These are phyloP conservation scores for Athene noctua DNA, from an alignment of 2,113 vertebrate species.

Conservation along the genomic window DNA sequence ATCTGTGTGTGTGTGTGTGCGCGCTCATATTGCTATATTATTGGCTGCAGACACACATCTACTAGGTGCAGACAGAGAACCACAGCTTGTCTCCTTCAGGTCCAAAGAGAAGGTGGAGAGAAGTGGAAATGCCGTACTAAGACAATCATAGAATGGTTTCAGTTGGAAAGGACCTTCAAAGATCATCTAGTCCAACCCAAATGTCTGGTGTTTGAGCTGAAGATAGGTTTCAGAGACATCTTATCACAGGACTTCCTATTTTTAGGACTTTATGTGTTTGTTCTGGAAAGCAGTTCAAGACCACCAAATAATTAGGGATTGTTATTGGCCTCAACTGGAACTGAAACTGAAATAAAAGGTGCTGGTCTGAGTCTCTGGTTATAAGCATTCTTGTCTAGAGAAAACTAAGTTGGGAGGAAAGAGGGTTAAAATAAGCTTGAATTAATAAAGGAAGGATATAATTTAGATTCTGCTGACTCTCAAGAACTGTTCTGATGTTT, in stretches of 20 bases:
- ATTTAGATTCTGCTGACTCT: slow-evolving; percentile 43
- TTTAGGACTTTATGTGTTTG: neutral
- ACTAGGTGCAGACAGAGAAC: neutral
- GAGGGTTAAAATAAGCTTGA: slow-evolving; percentile 10
- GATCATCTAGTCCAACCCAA: neutral
- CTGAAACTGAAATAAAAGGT: neutral
- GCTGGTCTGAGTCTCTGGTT: neutral
- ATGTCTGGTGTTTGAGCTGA: neutral
- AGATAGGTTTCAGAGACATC: neutral
- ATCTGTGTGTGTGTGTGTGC: accelerated
- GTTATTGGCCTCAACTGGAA: neutral
- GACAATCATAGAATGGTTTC: neutral
- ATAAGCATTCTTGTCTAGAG: neutral
- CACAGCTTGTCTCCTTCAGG: neutral
- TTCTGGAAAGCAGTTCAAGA: neutral
- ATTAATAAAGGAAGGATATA: slow-evolving; percentile 4
- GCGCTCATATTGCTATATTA: neutral
- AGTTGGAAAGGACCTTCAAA: neutral
- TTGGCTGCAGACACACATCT: neutral
- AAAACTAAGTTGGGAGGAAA: neutral
- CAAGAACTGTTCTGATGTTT: neutral
- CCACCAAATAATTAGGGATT: neutral
- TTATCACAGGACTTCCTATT: neutral
- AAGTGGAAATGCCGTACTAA: neutral
- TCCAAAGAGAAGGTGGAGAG: neutral